A percentile compares a stretch with the other conserved stretches of the same genome.
Conservation (phyloP, 2,888 invertebrate species). For the Drosophila fungiperda region DNA sequence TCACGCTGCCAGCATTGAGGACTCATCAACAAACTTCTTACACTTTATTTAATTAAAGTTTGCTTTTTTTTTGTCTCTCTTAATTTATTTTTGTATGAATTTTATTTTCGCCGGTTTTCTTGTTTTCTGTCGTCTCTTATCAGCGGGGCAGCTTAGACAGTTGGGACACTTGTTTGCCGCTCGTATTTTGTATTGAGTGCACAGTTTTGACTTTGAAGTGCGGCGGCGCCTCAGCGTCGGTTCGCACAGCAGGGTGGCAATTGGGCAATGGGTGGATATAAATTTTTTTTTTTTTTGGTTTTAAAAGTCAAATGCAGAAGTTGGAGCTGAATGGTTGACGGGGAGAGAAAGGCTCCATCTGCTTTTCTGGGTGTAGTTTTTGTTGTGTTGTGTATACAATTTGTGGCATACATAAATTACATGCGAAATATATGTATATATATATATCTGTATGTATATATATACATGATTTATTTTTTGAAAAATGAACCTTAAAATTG, state of each 20-base stretch:
- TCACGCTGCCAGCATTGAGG: constrained; percentile 54
- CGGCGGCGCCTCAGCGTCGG: constrained; percentile 41
- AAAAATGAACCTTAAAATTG: constrained; percentile 2
- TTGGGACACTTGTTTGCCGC: constrained; percentile 74
- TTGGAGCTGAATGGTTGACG: background rate
- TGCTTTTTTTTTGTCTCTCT: constrained; percentile 32
- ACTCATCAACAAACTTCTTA: constrained; percentile 70
- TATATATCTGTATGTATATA: background rate
- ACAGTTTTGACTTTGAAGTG: constrained; percentile 74
- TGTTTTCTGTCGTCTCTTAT: constrained; percentile 51
- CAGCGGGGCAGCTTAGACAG: constrained; percentile 67
- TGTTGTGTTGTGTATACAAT: background rate
- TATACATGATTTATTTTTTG: background rate
- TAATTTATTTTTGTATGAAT: constrained; percentile 24
- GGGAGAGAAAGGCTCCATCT: background rate
- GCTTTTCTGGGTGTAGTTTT: background rate
- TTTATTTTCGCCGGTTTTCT: constrained; percentile 28
- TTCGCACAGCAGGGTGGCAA: constrained; percentile 8
- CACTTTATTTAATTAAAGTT: constrained; percentile 79
- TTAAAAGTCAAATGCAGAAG: constrained; percentile 2
- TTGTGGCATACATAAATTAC: constrained; percentile 3
- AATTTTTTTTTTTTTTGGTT: background rate
- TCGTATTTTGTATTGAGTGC: constrained; percentile 61
- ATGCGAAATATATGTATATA: background rate
- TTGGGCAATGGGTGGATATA: background rate